Evolutionary conservation across 1,140 invertebrate genomes (phyloP).

Genomic region (Drosophila sulfurigaster): DNA sequence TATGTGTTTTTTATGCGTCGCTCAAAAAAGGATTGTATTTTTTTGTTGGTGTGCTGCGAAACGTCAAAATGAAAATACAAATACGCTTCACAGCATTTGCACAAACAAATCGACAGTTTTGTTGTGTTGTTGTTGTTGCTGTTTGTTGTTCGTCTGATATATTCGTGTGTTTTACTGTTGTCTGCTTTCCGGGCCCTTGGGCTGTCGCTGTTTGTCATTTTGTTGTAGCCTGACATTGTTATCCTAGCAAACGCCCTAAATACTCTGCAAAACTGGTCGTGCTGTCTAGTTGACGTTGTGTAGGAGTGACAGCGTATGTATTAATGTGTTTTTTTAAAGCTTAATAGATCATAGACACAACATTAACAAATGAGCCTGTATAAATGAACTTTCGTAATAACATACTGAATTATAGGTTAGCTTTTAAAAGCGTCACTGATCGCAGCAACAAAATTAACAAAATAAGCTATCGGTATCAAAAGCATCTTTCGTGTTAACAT

Average conservation of each 20-base stretch:
- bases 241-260: conserved; percentile 52
- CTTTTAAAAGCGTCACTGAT: too few species aligned
- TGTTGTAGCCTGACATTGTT: conserved; percentile 73
- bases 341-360: neutral
- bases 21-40: conserved; percentile 30
- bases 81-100: conserved; percentile 73
- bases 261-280: conserved; percentile 44
- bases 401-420: too few species aligned
- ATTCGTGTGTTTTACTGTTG: conserved; percentile 49
- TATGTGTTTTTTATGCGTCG: conserved; percentile 46
- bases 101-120: conserved; percentile 76
- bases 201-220: conserved; percentile 78
- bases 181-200: conserved; percentile 66
- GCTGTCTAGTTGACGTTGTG: conserved; percentile 9
- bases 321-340: conserved; percentile 19
- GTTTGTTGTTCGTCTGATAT: conserved; percentile 63
- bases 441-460: too few species aligned
- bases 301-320: neutral
- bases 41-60: conserved; percentile 41
- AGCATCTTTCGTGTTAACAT: too few species aligned
- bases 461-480: too few species aligned
- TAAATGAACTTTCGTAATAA: neutral
- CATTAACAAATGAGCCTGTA: neutral
- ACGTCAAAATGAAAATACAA: conserved; percentile 78
- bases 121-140: conserved; percentile 28